These are phyloP conservation scores for Vanacampus margaritifer DNA, from an alignment of 2,113 vertebrate genomes.

Conservation along the genomic window DNA sequence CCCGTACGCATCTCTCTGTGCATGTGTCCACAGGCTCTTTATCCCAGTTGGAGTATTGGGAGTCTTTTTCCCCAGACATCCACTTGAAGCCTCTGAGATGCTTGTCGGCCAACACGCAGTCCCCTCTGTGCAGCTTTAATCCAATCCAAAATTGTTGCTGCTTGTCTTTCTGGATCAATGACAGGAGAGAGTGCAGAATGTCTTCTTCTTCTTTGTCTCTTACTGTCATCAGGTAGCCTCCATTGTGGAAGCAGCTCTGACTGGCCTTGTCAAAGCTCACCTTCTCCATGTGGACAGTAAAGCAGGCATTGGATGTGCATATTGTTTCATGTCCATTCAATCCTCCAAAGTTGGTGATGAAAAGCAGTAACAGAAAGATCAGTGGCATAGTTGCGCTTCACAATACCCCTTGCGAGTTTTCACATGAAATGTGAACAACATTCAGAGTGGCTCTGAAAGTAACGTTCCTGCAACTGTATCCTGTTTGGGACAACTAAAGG, in stretches of 20 bases:
- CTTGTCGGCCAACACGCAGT: conserved; percentile 30
- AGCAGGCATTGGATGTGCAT: conserved; percentile 62
- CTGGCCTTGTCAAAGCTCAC: conserved; percentile 45
- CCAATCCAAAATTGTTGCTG: conserved; percentile 63
- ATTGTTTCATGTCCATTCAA: conserved; percentile 32
- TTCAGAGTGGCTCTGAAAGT: conserved; percentile 18
- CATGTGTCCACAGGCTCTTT: conserved; percentile 64
- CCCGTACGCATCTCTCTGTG: conserved; percentile 61
- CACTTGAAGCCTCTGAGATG: conserved; percentile 69
- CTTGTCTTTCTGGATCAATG: conserved; percentile 10
- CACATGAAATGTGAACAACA: conserved; percentile 11
- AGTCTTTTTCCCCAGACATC: conserved; percentile 46
- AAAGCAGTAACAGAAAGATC: conserved; percentile 50
- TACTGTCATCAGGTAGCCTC: conserved; percentile 68
- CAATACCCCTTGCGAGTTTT: conserved; percentile 11
- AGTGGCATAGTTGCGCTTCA: conserved; percentile 49
- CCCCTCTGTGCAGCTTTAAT: conserved; percentile 47
- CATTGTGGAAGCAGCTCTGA: conserved; percentile 48
- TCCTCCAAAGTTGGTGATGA: conserved; percentile 33
- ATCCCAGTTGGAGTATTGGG: conserved; percentile 68
- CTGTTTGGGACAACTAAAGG: conserved; percentile 63
- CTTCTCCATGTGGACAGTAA: conserved; percentile 52
- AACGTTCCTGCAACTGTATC: conserved; percentile 52
- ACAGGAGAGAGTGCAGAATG: conserved; percentile 49
- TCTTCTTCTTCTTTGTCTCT: conserved; percentile 55